phyloP scores from a whole-genome alignment of 2,797 vertebrate species.

The Vultur gryphus region DNA sequence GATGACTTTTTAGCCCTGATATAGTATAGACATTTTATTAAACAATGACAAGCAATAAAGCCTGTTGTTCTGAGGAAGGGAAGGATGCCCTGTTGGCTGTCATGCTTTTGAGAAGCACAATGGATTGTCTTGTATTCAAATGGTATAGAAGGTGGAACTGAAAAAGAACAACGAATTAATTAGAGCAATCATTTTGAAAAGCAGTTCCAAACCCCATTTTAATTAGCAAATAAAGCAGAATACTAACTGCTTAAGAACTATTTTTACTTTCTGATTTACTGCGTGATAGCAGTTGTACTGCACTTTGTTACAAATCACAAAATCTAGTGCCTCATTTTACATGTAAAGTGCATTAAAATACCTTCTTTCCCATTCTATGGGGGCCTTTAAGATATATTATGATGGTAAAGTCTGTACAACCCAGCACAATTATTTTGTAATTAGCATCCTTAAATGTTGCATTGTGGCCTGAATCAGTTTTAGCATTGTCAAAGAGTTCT shows the following conservation, averaged over 20 bases:
- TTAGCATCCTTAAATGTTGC: conserved; percentile 65
- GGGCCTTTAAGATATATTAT: conserved; percentile 12
- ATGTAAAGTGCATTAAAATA: conserved; percentile 28
- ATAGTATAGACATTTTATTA: conserved; percentile 6
- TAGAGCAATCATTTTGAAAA: conserved; percentile 53
- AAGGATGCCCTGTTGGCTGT: background rate
- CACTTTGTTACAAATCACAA: conserved; percentile 36
- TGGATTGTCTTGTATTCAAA: conserved; percentile 2
- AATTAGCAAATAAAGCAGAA: conserved; percentile 59
- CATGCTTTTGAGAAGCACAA: background rate
- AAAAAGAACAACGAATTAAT: conserved; percentile 54
- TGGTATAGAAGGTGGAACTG: background rate
- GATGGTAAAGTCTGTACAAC: background rate
- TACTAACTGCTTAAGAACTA: conserved; percentile 52
- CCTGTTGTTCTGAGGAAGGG: background rate
- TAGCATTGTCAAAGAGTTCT: conserved; percentile 40
- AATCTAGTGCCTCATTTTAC: conserved; percentile 45
- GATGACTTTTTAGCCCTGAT: background rate
- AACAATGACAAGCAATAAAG: conserved; percentile 20
- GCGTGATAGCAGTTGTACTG: background rate
- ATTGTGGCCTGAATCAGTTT: conserved; percentile 31
- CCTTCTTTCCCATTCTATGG: conserved; percentile 19
- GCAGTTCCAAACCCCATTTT: conserved; percentile 41
- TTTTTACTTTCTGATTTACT: conserved; percentile 50
- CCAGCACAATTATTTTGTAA: conserved; percentile 60